Percentiles rank a stretch among this genome's conserved stretches.
These are phyloP conservation scores for Hypselothyrea guttata DNA, from an alignment of 2,888 invertebrate species.

Conservation along the genomic window DNA sequence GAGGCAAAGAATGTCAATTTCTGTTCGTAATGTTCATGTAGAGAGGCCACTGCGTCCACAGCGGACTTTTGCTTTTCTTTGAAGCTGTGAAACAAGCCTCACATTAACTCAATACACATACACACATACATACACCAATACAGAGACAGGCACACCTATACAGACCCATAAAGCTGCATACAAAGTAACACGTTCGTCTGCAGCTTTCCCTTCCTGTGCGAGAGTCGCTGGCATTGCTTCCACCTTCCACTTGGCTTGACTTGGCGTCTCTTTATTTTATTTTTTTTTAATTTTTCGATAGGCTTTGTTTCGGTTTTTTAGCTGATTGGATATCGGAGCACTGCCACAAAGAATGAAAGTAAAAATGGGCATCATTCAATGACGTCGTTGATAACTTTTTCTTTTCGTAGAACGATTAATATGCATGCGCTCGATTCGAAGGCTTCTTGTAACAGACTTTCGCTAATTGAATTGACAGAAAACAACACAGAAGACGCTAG, in stretches of 20 bases:
- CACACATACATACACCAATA: constrained; percentile 27
- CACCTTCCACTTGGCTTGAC: constrained; percentile 15
- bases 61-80: constrained; percentile 80
- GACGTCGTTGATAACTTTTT: constrained; percentile 62
- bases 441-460: constrained; percentile 57
- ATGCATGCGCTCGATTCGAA: constrained; percentile 52
- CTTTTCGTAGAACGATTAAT: constrained; percentile 65
- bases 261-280: constrained; percentile 20
- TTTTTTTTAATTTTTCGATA: constrained; percentile 35
- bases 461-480: constrained; percentile 64
- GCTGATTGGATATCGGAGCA: constrained; percentile 52
- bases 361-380: constrained; percentile 60
- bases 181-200: constrained; percentile 51
- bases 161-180: constrained; percentile 22
- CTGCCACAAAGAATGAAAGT: constrained; percentile 51
- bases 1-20: constrained; percentile 79
- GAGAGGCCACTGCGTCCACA: constrained; percentile 36
- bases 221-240: constrained; percentile 48
- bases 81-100: constrained; percentile 71
- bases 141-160: constrained; percentile 11
- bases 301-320: constrained; percentile 48
- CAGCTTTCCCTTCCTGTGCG: constrained; percentile 80
- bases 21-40: constrained; percentile 57
- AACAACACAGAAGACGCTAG: too few relatives aligned
- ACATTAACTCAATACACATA: constrained; percentile 35